These are phyloP conservation scores for Sebastes itinus DNA, from an alignment of 2,797 vertebrate genomes.

Conservation along the genomic window DNA sequence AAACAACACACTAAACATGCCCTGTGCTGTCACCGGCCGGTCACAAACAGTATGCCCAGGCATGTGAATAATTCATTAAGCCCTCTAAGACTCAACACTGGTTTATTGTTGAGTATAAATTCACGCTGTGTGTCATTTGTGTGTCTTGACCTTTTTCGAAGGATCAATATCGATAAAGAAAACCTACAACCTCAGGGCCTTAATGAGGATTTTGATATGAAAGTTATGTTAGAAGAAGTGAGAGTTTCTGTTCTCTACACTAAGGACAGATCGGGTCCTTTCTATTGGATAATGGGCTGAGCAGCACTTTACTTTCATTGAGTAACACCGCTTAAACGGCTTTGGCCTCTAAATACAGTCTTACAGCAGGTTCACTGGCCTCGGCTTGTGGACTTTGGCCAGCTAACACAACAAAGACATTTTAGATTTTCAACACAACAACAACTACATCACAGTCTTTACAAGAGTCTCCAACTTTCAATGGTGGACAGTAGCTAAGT, in stretches of 20 bases:
- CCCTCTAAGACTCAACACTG: background rate
- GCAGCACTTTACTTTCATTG: constrained; percentile 29
- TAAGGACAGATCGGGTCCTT: constrained; percentile 1
- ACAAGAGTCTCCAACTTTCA: background rate
- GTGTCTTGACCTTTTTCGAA: background rate
- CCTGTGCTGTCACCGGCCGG: background rate
- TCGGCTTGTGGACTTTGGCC: constrained; percentile 26
- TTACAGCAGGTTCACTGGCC: constrained; percentile 18
- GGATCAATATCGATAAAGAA: background rate
- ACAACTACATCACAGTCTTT: background rate
- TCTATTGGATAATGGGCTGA: constrained; percentile 45
- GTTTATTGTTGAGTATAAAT: background rate
- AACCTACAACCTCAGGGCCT: background rate
- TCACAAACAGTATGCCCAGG: background rate
- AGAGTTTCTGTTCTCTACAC: background rate
- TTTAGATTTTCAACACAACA: background rate
- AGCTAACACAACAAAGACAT: background rate
- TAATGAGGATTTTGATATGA: background rate
- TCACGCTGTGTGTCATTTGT: background rate
- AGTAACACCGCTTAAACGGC: constrained; percentile 43
- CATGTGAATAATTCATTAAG: background rate
- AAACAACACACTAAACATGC: background rate
- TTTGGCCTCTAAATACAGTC: constrained; percentile 50
- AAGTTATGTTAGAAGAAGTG: background rate
- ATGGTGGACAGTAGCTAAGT: background rate